Percentiles rank a stretch among this genome's conserved stretches.
These are phyloP conservation scores for Bombus ignitus DNA, from an alignment of 1,140 invertebrate species.

Conservation along the genomic window DNA sequence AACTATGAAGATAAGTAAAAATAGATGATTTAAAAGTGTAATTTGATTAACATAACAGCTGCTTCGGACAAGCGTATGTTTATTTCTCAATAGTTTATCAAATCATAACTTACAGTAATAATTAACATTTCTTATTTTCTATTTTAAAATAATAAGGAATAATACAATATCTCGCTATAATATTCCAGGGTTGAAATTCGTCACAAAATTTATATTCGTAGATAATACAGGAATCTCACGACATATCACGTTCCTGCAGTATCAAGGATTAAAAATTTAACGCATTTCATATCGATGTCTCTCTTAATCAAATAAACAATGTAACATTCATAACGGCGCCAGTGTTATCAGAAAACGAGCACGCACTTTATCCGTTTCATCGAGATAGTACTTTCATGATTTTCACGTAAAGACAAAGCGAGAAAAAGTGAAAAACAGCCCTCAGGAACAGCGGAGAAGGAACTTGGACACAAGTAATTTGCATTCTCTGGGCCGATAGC, in stretches of 20 bases:
- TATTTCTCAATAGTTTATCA: no score
- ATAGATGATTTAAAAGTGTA: no score
- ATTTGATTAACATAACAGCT: no score
- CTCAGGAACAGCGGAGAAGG: neutral
- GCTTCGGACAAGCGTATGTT: no score
- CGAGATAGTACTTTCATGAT: neutral
- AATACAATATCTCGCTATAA: no score
- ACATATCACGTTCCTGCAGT: no score
- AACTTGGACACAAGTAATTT: constrained; percentile 38
- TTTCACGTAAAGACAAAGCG: neutral
- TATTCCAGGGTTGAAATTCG: no score
- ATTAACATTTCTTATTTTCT: no score
- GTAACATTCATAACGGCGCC: neutral
- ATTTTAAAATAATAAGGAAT: no score
- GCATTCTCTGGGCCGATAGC: constrained; percentile 3
- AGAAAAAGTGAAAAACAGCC: neutral
- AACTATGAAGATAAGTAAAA: no score
- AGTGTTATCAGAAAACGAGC: neutral
- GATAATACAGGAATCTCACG: no score
- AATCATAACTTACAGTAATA: no score
- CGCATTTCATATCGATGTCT: neutral
- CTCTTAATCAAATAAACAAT: neutral
- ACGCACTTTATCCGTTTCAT: neutral
- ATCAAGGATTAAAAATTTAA: neutral
- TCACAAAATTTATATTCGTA: neutral